Conservation (phyloP, 2,797 vertebrate genomes). For the Sparus aurata region DNA sequence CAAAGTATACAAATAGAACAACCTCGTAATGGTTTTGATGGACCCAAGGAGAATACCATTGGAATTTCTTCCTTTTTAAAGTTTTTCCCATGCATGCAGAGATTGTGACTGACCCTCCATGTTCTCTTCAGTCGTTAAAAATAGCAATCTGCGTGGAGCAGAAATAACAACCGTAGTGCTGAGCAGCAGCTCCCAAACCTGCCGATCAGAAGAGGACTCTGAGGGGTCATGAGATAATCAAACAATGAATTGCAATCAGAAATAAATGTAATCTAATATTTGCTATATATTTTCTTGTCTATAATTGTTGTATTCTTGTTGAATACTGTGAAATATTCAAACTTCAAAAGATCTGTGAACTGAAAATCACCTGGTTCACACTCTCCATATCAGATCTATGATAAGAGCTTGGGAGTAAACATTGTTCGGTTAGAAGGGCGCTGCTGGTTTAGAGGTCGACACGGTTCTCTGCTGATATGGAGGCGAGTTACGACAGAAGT, state of each 20-base stretch:
- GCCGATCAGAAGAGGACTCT: neutral
- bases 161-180: neutral
- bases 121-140: neutral
- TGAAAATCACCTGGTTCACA: no score
- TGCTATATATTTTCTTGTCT: neutral
- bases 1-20: neutral
- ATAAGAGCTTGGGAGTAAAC: neutral
- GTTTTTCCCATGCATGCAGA: neutral
- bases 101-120: neutral
- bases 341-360: neutral
- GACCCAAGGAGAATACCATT: constrained; percentile 5
- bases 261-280: neutral
- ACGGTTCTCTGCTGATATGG: neutral
- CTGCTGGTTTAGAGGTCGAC: neutral
- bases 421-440: neutral
- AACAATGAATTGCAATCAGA: no score
- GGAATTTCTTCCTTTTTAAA: neutral
- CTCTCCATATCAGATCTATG: no score
- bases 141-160: neutral
- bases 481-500: neutral
- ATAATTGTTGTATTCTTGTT: neutral
- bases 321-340: neutral
- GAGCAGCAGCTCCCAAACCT: neutral
- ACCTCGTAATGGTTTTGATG: constrained; percentile 3
- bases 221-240: no score